Evolutionary conservation across 2,113 vertebrate genomes (phyloP).

Genomic region (Macheiramphus alcinus): DNA sequence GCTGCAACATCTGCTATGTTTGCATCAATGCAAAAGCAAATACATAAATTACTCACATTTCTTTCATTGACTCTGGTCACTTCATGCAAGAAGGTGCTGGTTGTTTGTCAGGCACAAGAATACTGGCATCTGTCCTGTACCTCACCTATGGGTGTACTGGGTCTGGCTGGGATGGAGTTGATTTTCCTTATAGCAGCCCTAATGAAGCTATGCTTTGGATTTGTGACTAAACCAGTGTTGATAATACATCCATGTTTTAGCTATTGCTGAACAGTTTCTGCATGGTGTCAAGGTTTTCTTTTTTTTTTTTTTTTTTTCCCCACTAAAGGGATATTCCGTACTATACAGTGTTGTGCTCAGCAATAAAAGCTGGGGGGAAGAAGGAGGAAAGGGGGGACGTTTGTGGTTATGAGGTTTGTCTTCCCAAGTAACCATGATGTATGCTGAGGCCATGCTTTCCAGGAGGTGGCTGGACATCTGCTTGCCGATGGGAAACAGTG

Average conservation of each 20-base stretch:
- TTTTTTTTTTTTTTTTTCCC: background rate
- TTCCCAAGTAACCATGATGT: background rate
- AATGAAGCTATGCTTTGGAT: background rate
- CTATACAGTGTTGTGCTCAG: background rate
- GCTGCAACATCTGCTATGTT: background rate
- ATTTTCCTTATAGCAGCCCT: background rate
- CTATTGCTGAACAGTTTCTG: background rate
- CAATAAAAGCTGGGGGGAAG: background rate
- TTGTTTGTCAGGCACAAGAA: background rate
- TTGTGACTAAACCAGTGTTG: background rate
- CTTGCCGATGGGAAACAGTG: background rate
- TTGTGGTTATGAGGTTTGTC: background rate
- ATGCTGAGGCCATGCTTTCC: background rate
- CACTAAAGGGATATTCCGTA: background rate
- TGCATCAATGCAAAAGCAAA: background rate
- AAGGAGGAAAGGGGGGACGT: background rate
- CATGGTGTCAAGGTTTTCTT: accelerated
- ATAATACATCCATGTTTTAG: background rate
- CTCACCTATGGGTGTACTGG: background rate
- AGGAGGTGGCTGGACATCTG: background rate
- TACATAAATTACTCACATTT: background rate
- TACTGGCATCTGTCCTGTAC: background rate
- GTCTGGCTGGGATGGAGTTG: background rate
- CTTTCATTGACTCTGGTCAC: background rate
- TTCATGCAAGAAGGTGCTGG: background rate